Evolutionary conservation across 1,140 invertebrate species (phyloP), one percentile per base, ranked within the genome.

Genomic region (Hetaerina americana): DNA sequence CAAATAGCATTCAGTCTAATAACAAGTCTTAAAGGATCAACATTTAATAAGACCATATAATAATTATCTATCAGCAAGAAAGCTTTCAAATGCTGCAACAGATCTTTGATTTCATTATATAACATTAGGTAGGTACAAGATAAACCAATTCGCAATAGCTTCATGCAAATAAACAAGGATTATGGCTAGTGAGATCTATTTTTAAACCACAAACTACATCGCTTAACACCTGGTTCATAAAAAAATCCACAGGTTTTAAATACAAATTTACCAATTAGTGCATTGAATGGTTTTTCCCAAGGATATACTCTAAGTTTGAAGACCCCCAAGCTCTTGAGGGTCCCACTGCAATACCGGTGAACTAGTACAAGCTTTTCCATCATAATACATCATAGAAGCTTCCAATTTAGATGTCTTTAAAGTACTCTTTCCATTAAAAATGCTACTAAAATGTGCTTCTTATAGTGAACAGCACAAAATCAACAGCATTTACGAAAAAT

Each of bases 61-160:
- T 69, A 27, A 69, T 68, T 26, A 68, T 69, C 68, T 69, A 69
- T 27, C 68, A 69, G 40, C 68, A 69, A 69, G 68, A 69, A 69
- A 28, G 26, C 24, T 69, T 69, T 69, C 40, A 57, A 69, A 27
- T 69, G 26, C 28, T 69, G 68, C 68, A 69, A 69, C 68, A 69
- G 68, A 69, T 69, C 26, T 27, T 69, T 26, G 28, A 69, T 69
- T 69, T 69, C 26, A 69, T 27, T 28, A 69, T 69, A 27, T 69
- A 57, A 57, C 40, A 57, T 57, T 57, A 57, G 40, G 28, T 69
- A 69, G 26, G 28, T 69, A 69, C 26, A 69, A 69, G 28, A 69
- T 27, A 27, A 27, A 27, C 26, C 68, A 69, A 27, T 69, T 69
- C 28, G 68, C 26, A 69, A 69, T 28, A 27, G 24, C 28, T 69